Base-by-base conservation (phyloP, 2,888 invertebrate genomes). In the Himalopsyche tibetana region DNA sequence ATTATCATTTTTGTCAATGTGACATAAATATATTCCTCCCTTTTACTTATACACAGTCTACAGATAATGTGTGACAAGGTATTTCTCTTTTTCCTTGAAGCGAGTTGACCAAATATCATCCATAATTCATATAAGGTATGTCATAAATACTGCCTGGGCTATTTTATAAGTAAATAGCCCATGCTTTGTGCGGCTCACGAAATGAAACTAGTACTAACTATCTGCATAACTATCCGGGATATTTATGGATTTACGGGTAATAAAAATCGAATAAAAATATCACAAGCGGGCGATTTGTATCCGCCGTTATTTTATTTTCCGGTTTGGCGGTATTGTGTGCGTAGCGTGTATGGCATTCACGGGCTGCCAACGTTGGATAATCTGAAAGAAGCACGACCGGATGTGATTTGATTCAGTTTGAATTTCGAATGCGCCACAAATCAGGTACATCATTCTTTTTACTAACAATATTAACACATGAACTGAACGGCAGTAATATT, bases 231-330 rank as follows among this genome's bases (percentile, higher is more conserved):
- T 80, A 80, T 80, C 36, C 11, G 74, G 74, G 36, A 74, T 74
- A 74, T 74, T 74, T 74, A 74, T 74, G 74, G 74, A 74, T 74
- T 74, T 74, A 74, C 36, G 74, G 74, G 74, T 74, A 74, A 74
- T 74, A 74, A 80, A 80, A 80, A 80, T 80, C 51, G 42, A 80
- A 80, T 51, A 80, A 45, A 80, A 45, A 80, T 45, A 80, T 51
- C 80, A 15, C 45, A 45, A 80, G 45, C 80, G 51, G 80, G 74
- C 74, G 74, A 74, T 74, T 38, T 80, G 45, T 51, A 80, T 51
- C 80, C 80, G 80, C 80, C 36, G n/a, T 80, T 80, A 80, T 80
- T 51, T 80, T 28, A 80, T 80, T 42, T 80, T 51, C 45, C 80
- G 45, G 42, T 80, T 80, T 42, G 9, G 80, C n/a, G 15, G 80